Evolutionary conservation across 2,888 invertebrate species (phyloP).

Genomic region (Halocaridina rubra): DNA sequence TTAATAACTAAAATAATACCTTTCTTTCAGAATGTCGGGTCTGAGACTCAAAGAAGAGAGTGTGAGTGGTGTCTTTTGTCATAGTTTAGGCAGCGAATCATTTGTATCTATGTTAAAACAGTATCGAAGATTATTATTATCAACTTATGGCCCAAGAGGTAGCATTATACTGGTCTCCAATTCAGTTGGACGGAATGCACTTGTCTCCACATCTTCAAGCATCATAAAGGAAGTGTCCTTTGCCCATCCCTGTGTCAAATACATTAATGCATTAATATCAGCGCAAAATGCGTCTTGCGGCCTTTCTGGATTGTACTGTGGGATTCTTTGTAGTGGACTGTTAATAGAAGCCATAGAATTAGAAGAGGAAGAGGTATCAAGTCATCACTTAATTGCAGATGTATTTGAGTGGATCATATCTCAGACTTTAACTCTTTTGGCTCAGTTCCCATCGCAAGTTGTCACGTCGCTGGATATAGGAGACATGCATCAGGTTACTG

Average conservation of each 20-base stretch:
- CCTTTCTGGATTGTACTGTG: constrained; percentile 47
- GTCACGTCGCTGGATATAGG: constrained; percentile 38
- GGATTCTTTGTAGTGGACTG: constrained; percentile 30
- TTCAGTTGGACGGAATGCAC: constrained; percentile 40
- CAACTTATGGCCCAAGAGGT: constrained; percentile 39
- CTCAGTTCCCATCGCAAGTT: constrained; percentile 21
- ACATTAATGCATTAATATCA: constrained; percentile 56
- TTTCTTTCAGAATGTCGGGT: constrained; percentile 39
- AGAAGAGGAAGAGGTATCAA: constrained; percentile 24
- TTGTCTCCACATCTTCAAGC: constrained; percentile 37
- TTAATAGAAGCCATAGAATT: constrained; percentile 27
- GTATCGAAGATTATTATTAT: constrained; percentile 34
- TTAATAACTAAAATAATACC: too few relatives aligned
- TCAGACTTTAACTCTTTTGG: constrained; percentile 21
- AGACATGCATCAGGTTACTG: constrained; percentile 38
- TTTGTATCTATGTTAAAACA: constrained; percentile 26
- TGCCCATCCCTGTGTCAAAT: constrained; percentile 51
- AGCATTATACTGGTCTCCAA: constrained; percentile 33
- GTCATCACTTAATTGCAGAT: neutral
- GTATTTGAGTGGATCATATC: constrained; percentile 37
- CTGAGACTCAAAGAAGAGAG: constrained; percentile 15
- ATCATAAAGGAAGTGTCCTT: constrained; percentile 43
- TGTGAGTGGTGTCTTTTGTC: constrained; percentile 48
- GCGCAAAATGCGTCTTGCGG: constrained; percentile 52
- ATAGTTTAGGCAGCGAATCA: constrained; percentile 24